Conservation (phyloP, 1,140 invertebrate species). For the Parapsyche elsis region DNA sequence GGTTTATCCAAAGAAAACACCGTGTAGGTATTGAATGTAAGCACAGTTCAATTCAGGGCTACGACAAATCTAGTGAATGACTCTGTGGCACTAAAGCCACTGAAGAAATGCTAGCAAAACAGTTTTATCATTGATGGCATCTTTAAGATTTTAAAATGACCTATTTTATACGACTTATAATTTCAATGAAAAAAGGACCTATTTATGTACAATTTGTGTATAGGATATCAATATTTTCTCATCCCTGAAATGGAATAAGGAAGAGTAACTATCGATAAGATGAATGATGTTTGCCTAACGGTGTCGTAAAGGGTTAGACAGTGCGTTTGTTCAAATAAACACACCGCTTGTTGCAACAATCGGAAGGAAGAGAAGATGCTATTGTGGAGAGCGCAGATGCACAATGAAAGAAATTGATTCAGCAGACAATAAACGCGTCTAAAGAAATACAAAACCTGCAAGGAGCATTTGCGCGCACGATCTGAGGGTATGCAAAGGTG, state of each 20-base stretch:
- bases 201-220: no score
- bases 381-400: conserved; percentile 6
- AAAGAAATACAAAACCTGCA: no score
- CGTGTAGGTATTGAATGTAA: neutral
- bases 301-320: conserved; percentile 10
- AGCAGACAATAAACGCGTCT: neutral
- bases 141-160: no score
- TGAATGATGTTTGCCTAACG: conserved; percentile 13
- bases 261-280: conserved; percentile 1
- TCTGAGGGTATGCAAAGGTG: neutral
- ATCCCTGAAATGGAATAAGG: no score
- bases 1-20: conserved; percentile 18
- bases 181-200: no score
- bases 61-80: neutral
- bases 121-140: no score
- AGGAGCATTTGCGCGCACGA: no score
- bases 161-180: no score
- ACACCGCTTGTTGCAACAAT: conserved; percentile 14
- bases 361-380: conserved; percentile 17
- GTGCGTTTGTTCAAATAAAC: neutral
- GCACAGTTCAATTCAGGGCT: neutral
- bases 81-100: no score
- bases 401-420: neutral
- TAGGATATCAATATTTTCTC: no score
- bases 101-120: neutral